Evolutionary conservation across 2,797 vertebrate genomes (phyloP), one percentile per base, ranked within the genome.

Genomic region (Micromesistius poutassou): DNA sequence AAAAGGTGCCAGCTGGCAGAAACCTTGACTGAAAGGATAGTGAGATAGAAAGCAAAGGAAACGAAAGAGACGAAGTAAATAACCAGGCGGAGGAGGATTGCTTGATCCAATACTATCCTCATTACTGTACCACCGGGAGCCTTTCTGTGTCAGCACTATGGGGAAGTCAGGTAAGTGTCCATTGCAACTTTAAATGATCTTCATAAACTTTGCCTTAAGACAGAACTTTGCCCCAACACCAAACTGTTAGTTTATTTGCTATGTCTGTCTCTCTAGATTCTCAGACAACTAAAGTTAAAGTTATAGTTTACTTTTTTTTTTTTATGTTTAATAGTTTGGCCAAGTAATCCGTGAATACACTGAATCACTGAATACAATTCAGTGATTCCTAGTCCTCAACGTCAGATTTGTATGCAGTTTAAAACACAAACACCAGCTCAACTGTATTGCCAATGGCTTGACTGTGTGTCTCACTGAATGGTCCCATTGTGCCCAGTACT

Each of bases 151-250:
- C 86, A 82, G 82, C 87, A 89, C 80, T 81, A 95, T 95, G 94
- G 94, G 94, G 70, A 95, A 94, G 83, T 94, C 94, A 88, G 93
- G 94, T 95, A 89, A 92, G 93, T 87, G 75, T 75, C 85, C 79
- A 87, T 74, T 83, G 80, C 70, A 28, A 72, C 79, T 81, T 68
- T 80, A 30, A 83, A 78, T 76, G 13, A 31, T 50, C 71, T 74
- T 42, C 55, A 62, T 62, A 25, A n/a, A 62, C 40, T 81, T 82
- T 84, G 74, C 30, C 19, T 70, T 75, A 31, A 77, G 55, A 68
- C 35, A 70, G 13, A 74, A 79, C 72, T 50, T 77, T 76, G 5
- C 36, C 55, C 35, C 3, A 5, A 74, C 13, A 74, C 83, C 68
- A 70, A 30, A 42, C n/a, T 33, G 50, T 66, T 22, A 55, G 73